Evolutionary conservation across 2,888 invertebrate genomes (phyloP).

Genomic region (Orchesella flavescens): DNA sequence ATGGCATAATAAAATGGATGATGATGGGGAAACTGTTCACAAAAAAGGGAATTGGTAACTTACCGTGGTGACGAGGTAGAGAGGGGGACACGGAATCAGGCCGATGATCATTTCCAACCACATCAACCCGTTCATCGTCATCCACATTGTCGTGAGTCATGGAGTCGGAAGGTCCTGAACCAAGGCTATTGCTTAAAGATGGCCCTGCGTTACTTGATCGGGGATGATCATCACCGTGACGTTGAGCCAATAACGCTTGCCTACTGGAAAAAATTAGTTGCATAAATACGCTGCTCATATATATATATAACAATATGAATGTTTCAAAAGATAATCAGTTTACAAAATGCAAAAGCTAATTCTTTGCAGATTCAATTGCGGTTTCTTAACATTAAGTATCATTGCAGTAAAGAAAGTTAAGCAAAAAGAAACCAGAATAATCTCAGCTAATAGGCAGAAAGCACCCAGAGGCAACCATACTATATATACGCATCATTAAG

Average conservation of each 20-base stretch:
- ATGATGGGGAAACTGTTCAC: too few relatives aligned
- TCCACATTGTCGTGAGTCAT: slow-evolving; percentile 76
- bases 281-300: too few relatives aligned
- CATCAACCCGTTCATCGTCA: slow-evolving; percentile 90
- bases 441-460: neutral
- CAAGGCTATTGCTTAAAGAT: slow-evolving; percentile 70
- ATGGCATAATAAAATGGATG: too few relatives aligned
- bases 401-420: neutral
- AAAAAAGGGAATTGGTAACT: too few relatives aligned
- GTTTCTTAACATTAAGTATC: neutral
- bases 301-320: too few relatives aligned
- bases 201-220: slow-evolving; percentile 71
- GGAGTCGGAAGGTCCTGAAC: slow-evolving; percentile 72
- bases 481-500: neutral
- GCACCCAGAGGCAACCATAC: neutral
- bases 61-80: slow-evolving; percentile 70
- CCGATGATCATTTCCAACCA: slow-evolving; percentile 83
- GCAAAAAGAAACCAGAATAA: neutral
- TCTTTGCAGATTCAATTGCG: neutral
- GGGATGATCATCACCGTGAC: slow-evolving; percentile 74
- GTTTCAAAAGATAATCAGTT: neutral
- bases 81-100: slow-evolving; percentile 72
- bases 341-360: neutral
- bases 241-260: slow-evolving; percentile 80
- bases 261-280: slow-evolving; percentile 78